These are phyloP conservation scores for Epistrophe grossulariae DNA, from an alignment of 2,888 invertebrate genomes.

Conservation along the genomic window DNA sequence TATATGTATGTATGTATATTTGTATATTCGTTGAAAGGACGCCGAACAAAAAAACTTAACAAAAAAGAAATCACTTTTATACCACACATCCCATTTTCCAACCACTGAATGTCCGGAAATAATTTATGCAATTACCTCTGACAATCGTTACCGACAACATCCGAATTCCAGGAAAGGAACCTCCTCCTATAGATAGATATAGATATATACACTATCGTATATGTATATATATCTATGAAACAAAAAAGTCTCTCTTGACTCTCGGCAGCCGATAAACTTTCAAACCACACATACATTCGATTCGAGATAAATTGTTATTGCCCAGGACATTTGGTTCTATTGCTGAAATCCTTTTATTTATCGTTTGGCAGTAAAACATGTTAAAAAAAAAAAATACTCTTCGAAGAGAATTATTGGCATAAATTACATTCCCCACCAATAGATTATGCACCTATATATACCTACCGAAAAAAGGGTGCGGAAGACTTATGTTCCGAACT, in stretches of 20 bases:
- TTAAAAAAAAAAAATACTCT: conserved; percentile 35
- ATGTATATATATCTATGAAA: background rate
- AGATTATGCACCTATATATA: conserved; percentile 19
- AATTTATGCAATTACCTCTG: conserved; percentile 74
- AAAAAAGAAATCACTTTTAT: conserved; percentile 54
- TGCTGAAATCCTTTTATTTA: conserved; percentile 75
- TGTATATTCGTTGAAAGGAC: conserved; percentile 7
- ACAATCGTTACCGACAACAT: conserved; percentile 61
- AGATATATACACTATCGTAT: background rate
- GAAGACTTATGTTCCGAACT: conserved; percentile 59
- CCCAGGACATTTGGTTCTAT: conserved; percentile 73
- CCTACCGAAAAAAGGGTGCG: conserved; percentile 12
- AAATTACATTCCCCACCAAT: conserved; percentile 64
- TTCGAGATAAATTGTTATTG: conserved; percentile 74
- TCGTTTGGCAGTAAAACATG: conserved; percentile 52
- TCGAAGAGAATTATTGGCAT: conserved; percentile 61
- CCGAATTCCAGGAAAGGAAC: conserved; percentile 18
- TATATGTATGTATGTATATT: background rate
- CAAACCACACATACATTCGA: conserved; percentile 73
- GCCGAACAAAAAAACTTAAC: background rate
- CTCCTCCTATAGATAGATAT: background rate
- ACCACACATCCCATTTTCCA: conserved; percentile 33
- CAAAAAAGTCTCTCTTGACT: conserved; percentile 20
- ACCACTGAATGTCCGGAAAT: conserved; percentile 53
- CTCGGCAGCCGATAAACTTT: conserved; percentile 70